Conservation (phyloP, 35 echinoderm and acorn worm species). For the Diadema setosum region DNA sequence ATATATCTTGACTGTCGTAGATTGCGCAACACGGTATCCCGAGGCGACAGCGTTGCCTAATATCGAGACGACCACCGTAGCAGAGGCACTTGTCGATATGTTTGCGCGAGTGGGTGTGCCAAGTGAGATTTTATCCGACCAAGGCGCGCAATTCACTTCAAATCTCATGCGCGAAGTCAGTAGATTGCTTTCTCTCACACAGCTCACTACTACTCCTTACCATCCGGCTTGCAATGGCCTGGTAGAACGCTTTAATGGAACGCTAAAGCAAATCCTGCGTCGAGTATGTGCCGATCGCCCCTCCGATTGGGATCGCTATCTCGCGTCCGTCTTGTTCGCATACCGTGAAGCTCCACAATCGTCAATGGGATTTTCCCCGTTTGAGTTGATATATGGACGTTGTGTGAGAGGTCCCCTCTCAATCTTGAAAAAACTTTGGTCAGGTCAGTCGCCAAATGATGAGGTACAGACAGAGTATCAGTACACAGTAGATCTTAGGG, state of each 20-base stretch:
- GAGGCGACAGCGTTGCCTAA: background rate
- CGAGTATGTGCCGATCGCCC: background rate
- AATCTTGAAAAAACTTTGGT: conserved; percentile 43
- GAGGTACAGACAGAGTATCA: background rate
- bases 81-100: conserved; percentile 49
- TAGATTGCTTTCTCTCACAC: conserved; percentile 4
- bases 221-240: conserved; percentile 72
- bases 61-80: conserved; percentile 32
- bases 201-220: conserved; percentile 54
- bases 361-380: conserved; percentile 55
- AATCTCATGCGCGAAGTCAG: conserved; percentile 34
- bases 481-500: background rate
- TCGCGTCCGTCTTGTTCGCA: conserved; percentile 34
- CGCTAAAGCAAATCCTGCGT: background rate
- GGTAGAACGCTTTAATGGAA: conserved; percentile 69
- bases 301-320: conserved; percentile 47
- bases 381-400: conserved; percentile 55
- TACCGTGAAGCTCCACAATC: background rate
- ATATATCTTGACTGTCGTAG: conserved; percentile 21
- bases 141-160: conserved; percentile 28
- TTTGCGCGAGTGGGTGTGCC: conserved; percentile 22
- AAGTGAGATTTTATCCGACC: background rate
- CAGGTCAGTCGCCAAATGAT: background rate
- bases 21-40: conserved; percentile 35
- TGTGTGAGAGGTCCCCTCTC: conserved; percentile 48